phyloP scores from a whole-genome alignment of 2,797 vertebrate species.

The Neosilurus mollespiculum region DNA sequence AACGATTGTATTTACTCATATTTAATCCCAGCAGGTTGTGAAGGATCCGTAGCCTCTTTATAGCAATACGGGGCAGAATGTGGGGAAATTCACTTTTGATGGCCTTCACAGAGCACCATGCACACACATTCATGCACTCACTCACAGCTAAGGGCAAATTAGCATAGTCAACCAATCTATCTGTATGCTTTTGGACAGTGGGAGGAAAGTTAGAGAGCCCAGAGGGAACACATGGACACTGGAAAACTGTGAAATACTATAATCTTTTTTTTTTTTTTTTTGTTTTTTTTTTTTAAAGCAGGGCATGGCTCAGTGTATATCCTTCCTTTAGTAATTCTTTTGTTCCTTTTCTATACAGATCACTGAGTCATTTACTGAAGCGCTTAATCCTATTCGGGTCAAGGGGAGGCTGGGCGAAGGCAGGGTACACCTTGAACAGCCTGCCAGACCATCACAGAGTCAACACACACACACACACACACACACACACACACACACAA shows the following conservation, averaged over 20 bases:
- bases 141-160: background rate
- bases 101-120: too few species aligned
- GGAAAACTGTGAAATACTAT: background rate
- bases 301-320: background rate
- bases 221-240: background rate
- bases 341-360: background rate
- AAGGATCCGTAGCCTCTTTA: background rate
- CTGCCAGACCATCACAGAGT: too few species aligned
- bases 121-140: background rate
- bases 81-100: background rate
- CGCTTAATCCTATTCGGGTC: too few species aligned
- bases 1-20: background rate
- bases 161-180: background rate
- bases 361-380: too few species aligned
- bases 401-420: too few species aligned
- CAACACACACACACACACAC: too few species aligned
- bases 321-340: background rate
- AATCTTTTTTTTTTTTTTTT: too few species aligned
- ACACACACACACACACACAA: too few species aligned
- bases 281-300: too few species aligned
- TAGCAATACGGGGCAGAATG: background rate
- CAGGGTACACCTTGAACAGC: too few species aligned
- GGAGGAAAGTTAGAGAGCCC: background rate
- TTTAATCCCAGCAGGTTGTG: background rate
- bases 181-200: background rate